Percentiles rank a stretch among this genome's conserved stretches.
phyloP scores from a whole-genome alignment of 2,797 vertebrate genomes.

The Amblyraja radiata region DNA sequence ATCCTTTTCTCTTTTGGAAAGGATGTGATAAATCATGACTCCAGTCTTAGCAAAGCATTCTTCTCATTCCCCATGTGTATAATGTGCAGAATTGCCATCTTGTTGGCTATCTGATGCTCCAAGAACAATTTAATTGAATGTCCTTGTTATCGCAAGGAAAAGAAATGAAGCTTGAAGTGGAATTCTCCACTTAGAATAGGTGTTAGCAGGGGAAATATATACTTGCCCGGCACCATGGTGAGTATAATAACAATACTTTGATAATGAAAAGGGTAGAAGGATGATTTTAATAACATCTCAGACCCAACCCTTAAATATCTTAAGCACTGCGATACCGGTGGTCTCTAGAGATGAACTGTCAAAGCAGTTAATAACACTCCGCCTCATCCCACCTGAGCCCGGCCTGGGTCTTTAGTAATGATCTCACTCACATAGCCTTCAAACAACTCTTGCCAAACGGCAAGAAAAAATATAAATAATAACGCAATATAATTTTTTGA shows the following conservation, averaged over 20 bases:
- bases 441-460: not conserved
- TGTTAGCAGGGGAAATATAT: not conserved
- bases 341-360: slow-evolving; percentile 19
- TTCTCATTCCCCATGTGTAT: not conserved
- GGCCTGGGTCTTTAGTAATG: not conserved
- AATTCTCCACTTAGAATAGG: not conserved
- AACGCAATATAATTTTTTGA: not conserved
- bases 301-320: not conserved
- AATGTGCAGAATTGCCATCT: not conserved
- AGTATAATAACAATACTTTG: not conserved
- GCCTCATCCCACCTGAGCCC: slow-evolving; percentile 19
- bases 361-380: slow-evolving; percentile 1
- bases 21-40: not conserved
- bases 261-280: not conserved
- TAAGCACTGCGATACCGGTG: not conserved
- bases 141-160: not conserved
- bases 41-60: not conserved
- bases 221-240: not conserved
- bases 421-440: not conserved
- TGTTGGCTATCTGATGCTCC: not conserved
- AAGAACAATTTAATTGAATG: not conserved
- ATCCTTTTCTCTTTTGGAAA: not conserved
- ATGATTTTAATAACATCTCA: slow-evolving; percentile 18
- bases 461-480: not conserved
- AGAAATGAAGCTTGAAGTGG: not conserved